Conservation (phyloP, 1,140 invertebrate genomes). For the Trissolcus basalis region DNA sequence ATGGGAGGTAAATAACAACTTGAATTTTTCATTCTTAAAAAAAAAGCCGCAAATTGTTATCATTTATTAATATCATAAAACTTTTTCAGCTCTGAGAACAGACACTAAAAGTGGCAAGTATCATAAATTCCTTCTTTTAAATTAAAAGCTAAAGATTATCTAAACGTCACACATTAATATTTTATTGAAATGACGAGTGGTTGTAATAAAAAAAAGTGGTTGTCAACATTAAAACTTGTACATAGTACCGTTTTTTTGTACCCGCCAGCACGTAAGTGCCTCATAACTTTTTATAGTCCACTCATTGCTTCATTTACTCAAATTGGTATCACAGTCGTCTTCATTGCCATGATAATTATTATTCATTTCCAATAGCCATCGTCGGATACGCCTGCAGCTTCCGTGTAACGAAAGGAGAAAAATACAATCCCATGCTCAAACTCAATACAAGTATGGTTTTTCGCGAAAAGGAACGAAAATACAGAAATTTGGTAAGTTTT, state of each 20-base stretch:
- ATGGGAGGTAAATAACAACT: conserved; percentile 78
- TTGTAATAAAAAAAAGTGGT: background rate
- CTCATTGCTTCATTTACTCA: no score
- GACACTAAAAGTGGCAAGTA: conserved; percentile 75
- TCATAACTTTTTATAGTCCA: no score
- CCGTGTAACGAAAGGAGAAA: conserved; percentile 81
- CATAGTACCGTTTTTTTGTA: no score
- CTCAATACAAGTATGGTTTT: conserved; percentile 77
- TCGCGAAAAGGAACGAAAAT: conserved; percentile 79
- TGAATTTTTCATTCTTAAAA: background rate
- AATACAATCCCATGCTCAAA: conserved; percentile 78
- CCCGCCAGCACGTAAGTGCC: no score
- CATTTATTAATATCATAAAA: background rate
- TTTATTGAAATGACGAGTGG: background rate
- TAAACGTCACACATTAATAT: no score
- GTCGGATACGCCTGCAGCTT: conserved; percentile 83
- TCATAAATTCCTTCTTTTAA: background rate
- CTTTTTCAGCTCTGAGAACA: conserved; percentile 73
- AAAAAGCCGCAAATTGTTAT: background rate
- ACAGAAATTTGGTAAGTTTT: conserved; percentile 79
- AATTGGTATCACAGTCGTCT: background rate
- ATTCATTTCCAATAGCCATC: conserved; percentile 78
- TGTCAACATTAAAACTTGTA: no score
- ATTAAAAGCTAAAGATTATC: no score
- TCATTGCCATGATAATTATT: background rate